These are phyloP conservation scores for Metallyticus violacea DNA, from an alignment of 2,888 invertebrate genomes.

Conservation along the genomic window DNA sequence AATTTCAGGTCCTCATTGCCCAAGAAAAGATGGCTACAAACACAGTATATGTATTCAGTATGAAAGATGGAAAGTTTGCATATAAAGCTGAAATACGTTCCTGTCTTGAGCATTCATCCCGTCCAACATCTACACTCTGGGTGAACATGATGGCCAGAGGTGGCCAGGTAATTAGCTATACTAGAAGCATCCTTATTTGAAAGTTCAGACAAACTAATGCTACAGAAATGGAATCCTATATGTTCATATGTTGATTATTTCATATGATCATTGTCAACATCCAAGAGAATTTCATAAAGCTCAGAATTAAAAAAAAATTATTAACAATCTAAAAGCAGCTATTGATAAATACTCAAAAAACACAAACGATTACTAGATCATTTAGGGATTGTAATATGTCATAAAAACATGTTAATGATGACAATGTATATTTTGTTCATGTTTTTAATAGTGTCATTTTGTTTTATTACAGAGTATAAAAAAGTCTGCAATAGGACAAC, in stretches of 20 bases:
- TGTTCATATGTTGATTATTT: too few relatives aligned
- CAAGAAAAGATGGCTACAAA: conserved; percentile 99
- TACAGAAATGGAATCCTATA: too few relatives aligned
- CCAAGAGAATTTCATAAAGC: too few relatives aligned
- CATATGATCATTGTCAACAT: too few relatives aligned
- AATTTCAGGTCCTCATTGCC: conserved; percentile 77
- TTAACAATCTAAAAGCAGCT: too few relatives aligned
- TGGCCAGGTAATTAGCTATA: conserved; percentile 69
- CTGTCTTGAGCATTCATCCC: conserved; percentile 81
- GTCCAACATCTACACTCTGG: conserved; percentile 97
- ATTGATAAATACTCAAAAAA: background rate
- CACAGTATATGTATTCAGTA: conserved; percentile 98
- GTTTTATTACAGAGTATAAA: conserved; percentile 74
- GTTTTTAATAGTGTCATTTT: background rate
- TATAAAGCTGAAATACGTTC: conserved; percentile 98
- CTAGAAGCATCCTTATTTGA: too few relatives aligned
- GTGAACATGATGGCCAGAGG: conserved; percentile 99
- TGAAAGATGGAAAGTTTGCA: conserved; percentile 99
- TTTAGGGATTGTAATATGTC: too few relatives aligned
- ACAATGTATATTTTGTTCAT: too few relatives aligned
- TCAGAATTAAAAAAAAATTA: too few relatives aligned
- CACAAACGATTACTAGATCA: background rate
- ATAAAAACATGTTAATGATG: too few relatives aligned
- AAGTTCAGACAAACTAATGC: too few relatives aligned
- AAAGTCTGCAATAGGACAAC: conserved; percentile 97